Conservation (phyloP, 2,797 vertebrate species). For the Ciconia nigra region DNA sequence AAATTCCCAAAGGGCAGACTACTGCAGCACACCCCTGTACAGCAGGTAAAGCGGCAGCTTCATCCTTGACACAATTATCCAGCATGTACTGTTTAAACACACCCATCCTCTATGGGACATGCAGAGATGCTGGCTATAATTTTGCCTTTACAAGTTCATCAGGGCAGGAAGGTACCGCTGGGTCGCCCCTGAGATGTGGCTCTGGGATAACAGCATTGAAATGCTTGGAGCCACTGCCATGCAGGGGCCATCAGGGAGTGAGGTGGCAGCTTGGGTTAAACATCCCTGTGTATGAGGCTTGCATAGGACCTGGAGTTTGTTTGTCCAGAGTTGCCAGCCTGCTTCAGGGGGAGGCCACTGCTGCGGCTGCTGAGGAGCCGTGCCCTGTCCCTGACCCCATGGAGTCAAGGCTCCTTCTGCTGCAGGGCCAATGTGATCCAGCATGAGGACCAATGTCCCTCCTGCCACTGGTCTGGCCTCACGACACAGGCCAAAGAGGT, state of each 20-base stretch:
- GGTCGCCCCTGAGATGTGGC: background rate
- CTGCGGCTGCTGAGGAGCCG: background rate
- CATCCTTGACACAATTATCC: background rate
- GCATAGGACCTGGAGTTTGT: background rate
- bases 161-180: background rate
- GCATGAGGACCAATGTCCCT: rapidly evolving
- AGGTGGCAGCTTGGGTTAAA: background rate
- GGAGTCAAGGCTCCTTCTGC: background rate
- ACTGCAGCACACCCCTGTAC: rapidly evolving
- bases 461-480: background rate
- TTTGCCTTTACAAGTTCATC: background rate
- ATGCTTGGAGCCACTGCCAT: background rate
- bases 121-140: background rate
- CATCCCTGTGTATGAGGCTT: rapidly evolving
- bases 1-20: background rate
- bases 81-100: background rate
- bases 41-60: background rate
- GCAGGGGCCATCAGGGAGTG: background rate
- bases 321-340: background rate
- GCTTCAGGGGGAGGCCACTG: background rate
- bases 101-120: background rate
- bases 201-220: background rate
- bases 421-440: background rate
- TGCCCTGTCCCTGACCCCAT: background rate
- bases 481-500: background rate